These are phyloP conservation scores for Drosophila simulans DNA, from an alignment of 1,140 invertebrate species.

Conservation along the genomic window DNA sequence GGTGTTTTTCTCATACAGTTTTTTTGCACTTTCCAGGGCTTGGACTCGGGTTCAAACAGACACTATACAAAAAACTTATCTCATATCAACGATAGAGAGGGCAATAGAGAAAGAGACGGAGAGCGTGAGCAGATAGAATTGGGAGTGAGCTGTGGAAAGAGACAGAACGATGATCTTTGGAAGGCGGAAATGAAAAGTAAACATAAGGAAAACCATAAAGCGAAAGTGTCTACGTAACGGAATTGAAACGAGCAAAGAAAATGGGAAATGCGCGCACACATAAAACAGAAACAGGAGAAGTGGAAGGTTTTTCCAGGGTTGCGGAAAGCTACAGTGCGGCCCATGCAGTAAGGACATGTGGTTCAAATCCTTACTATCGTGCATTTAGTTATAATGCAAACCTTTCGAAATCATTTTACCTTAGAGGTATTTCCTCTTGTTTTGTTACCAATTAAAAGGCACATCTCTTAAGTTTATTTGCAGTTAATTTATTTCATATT, in stretches of 20 bases:
- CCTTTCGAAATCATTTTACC: no score
- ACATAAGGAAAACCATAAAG: conserved; percentile 42
- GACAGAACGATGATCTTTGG: conserved; percentile 38
- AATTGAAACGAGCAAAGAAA: conserved; percentile 44
- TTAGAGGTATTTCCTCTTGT: no score
- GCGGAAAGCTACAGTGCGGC: conserved; percentile 11
- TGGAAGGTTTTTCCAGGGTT: neutral
- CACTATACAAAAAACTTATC: conserved; percentile 24
- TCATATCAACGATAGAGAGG: conserved; percentile 17
- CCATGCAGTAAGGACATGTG: neutral
- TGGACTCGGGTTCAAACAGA: conserved; percentile 26
- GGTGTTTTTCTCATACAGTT: conserved; percentile 11
- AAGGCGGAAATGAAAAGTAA: conserved; percentile 36
- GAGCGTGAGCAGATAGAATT: conserved; percentile 2
- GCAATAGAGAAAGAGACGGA: conserved; percentile 1
- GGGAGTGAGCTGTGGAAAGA: conserved; percentile 11
- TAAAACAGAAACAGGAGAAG: conserved; percentile 35
- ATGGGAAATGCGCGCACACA: conserved; percentile 47
- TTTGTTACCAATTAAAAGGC: neutral
- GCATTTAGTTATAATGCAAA: no score
- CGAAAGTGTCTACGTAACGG: conserved; percentile 45
- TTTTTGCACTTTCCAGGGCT: conserved; percentile 50
- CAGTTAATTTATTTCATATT: neutral
- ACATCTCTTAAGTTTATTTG: neutral
- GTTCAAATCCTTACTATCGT: neutral